Evolutionary conservation across 2,797 vertebrate genomes (phyloP).

Genomic region (Argentina silus): DNA sequence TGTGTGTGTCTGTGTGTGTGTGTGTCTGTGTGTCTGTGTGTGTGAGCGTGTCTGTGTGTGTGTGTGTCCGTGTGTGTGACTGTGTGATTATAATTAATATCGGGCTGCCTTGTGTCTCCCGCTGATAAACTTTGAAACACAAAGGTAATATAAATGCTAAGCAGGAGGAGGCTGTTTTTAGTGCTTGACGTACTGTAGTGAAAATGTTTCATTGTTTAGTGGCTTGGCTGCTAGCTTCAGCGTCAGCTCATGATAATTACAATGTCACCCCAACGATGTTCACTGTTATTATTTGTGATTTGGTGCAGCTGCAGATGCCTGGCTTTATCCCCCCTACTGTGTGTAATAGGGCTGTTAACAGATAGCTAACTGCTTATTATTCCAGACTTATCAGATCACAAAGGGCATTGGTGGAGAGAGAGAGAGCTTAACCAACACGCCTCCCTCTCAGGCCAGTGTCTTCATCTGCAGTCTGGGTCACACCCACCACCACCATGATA

Average conservation of each 20-base stretch:
- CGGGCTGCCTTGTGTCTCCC: background rate
- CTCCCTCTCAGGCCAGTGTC: slow-evolving; percentile 20
- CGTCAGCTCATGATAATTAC: slow-evolving; percentile 60
- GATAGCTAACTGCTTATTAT: slow-evolving; percentile 74
- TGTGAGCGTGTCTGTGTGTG: background rate
- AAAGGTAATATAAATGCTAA: slow-evolving; percentile 37
- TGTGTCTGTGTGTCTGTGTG: background rate
- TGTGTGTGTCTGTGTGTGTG: background rate
- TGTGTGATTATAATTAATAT: slow-evolving; percentile 7
- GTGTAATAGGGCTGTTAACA: slow-evolving; percentile 64
- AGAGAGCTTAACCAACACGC: slow-evolving; percentile 21
- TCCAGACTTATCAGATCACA: slow-evolving; percentile 63
- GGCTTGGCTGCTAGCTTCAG: slow-evolving; percentile 10
- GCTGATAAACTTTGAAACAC: slow-evolving; percentile 11
- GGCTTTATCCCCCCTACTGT: slow-evolving; percentile 48
- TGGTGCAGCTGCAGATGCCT: slow-evolving; percentile 55
- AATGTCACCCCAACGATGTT: slow-evolving; percentile 44
- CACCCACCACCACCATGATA: background rate
- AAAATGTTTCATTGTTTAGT: slow-evolving; percentile 40
- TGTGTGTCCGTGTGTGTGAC: background rate
- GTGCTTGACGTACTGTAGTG: slow-evolving; percentile 18
- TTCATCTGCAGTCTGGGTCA: slow-evolving; percentile 31
- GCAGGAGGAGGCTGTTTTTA: slow-evolving; percentile 36
- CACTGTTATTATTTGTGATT: slow-evolving; percentile 55
- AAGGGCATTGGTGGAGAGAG: slow-evolving; percentile 36